phyloP scores from a whole-genome alignment of 2,888 invertebrate genomes.

The Drosophila kuntzei region DNA sequence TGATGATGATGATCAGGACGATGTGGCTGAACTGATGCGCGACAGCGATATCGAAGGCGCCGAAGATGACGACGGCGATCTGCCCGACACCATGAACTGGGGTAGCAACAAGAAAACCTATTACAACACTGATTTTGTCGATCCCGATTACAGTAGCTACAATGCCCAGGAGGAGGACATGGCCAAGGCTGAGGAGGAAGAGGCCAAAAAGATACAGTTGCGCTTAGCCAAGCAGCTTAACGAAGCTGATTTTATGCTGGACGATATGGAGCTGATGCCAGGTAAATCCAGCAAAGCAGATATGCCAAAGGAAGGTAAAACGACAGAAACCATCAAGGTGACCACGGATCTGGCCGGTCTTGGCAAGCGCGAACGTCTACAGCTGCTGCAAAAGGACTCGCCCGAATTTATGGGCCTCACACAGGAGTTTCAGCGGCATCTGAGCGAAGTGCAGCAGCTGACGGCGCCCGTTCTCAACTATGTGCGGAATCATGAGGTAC shows the following conservation, averaged over 20 bases:
- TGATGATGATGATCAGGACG: constrained; percentile 85
- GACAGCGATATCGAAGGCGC: constrained; percentile 92
- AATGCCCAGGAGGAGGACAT: constrained; percentile 88
- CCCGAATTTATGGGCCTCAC: constrained; percentile 93
- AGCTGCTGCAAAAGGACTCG: constrained; percentile 92
- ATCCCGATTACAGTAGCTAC: constrained; percentile 90
- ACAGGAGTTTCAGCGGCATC: constrained; percentile 91
- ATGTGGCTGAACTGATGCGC: constrained; percentile 85
- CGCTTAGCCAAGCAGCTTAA: constrained; percentile 91
- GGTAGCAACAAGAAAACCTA: constrained; percentile 92
- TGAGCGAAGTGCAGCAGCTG: constrained; percentile 89
- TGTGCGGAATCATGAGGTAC: constrained; percentile 88
- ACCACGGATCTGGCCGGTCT: constrained; percentile 92
- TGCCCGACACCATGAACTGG: constrained; percentile 95
- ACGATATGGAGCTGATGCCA: constrained; percentile 34
- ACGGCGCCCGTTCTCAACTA: constrained; percentile 90
- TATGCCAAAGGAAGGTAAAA: neutral
- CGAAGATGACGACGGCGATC: constrained; percentile 87
- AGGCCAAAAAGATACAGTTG: constrained; percentile 92
- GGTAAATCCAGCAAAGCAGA: constrained; percentile 6
- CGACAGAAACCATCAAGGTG: constrained; percentile 85
- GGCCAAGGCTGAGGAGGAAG: constrained; percentile 93
- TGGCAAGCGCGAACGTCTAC: constrained; percentile 91
- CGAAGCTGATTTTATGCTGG: constrained; percentile 89
- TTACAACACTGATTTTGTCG: constrained; percentile 95